phyloP scores from a whole-genome alignment of 2,888 invertebrate genomes.

The Campopleginae sp. region DNA sequence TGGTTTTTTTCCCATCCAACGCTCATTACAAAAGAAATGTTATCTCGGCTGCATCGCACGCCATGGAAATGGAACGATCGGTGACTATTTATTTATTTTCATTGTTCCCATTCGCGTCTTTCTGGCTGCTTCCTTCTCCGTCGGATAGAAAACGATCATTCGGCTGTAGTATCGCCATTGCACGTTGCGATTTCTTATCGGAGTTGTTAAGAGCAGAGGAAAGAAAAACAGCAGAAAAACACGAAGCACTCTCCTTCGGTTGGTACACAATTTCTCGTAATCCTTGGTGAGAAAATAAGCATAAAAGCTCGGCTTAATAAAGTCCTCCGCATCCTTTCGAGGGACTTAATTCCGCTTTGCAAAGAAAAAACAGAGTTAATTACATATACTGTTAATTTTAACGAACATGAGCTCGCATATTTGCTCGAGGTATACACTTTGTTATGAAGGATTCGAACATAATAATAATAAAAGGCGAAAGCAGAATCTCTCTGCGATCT shows the following conservation, averaged over 20 bases:
- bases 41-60: slow-evolving; percentile 26
- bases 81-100: slow-evolving; percentile 9
- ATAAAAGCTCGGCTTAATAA: slow-evolving; percentile 19
- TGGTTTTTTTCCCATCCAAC: slow-evolving; percentile 1
- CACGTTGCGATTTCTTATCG: not conserved
- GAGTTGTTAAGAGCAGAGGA: not conserved
- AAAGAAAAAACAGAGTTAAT: not conserved
- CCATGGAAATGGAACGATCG: slow-evolving; percentile 8
- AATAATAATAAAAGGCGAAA: not conserved
- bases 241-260: not conserved
- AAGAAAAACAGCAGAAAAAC: not conserved
- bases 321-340: not conserved
- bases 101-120: not conserved
- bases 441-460: not conserved
- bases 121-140: not conserved
- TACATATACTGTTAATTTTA: not conserved
- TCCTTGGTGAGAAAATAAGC: not conserved
- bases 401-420: slow-evolving; percentile 10
- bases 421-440: not conserved
- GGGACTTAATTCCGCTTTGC: not conserved
- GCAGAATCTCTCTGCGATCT: not conserved
- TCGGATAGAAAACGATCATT: not conserved
- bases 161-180: not conserved
- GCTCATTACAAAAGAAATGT: slow-evolving; percentile 33
- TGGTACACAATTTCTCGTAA: slow-evolving; percentile 18